Base-by-base conservation (phyloP, 1,140 invertebrate species). In the Drosophila auraria region DNA sequence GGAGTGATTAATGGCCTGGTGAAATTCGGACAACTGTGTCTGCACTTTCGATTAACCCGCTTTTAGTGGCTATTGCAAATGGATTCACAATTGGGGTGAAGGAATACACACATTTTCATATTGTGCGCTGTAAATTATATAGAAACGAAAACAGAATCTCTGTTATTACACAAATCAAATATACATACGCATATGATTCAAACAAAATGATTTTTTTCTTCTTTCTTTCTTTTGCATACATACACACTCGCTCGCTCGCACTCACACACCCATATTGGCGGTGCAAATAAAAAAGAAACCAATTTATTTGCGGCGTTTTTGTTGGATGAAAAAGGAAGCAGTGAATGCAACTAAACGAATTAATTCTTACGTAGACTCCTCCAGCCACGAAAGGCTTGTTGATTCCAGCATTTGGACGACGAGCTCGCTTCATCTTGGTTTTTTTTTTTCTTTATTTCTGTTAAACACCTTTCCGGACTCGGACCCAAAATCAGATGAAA, bases 51-150 rank as follows among this genome's bases (percentile, higher is more conserved):
- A 76, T 90, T 89, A 82, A 84, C 66, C 73, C 86, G 64, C 86
- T 84, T 90, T 80, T 82, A 71, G 64, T 74, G 86, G 76, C 78
- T 90, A 82, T 71, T 90, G 86, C 82, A 90, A 90, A 90, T 90
- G 65, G 51, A 72, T 80, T 76, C 86, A 90, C 87, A 90, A 90
- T 90, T 90, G 87, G 82, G 71, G 58, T 69, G 75, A 56, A 56
- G 54, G 56, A 74, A 86, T 78, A 90, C 75, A 90, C 86, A 89
- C 82, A 89, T 58, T 82, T 49, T 80, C 58, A 65, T 74, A 75
- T 80, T 82, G 86, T 90, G 86, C 86, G 80, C 86, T 90, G 86
- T 72, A 90, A 90, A 90, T 90, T 90, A 89, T 89, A 89, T 89
- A 89, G 63, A 78, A 78, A 78, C n/a, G 65, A 84, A 90, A 90